Conservation (phyloP, 92 coral and sea anemone genomes). For the Epizoanthus illoricatus region DNA sequence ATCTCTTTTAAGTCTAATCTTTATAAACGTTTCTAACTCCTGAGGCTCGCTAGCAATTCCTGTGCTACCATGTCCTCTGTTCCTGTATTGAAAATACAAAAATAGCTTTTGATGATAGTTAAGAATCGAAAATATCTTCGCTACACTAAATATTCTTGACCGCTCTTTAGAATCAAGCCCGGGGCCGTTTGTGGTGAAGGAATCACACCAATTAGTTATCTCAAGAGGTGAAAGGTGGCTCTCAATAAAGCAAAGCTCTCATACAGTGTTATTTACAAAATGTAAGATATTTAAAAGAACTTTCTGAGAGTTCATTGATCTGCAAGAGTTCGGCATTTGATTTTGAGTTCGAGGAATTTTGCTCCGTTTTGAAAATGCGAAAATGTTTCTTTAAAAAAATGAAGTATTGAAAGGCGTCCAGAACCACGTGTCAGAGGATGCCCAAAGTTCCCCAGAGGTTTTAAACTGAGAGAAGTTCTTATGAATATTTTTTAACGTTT, state of each 20-base stretch:
- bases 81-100: neutral
- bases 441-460: too few species aligned
- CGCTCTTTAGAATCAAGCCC: slow-evolving; percentile 9
- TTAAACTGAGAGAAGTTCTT: too few species aligned
- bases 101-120: neutral
- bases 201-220: slow-evolving; percentile 23
- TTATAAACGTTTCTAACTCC: neutral
- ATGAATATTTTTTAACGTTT: too few species aligned
- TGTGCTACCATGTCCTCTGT: too few species aligned
- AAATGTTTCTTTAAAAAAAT: neutral
- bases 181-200: slow-evolving; percentile 27
- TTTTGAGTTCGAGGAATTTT: neutral
- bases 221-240: slow-evolving; percentile 31
- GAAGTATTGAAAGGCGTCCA: too few species aligned
- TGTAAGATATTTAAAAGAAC: slow-evolving; percentile 36
- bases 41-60: neutral
- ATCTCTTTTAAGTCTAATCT: neutral
- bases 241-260: slow-evolving; percentile 26
- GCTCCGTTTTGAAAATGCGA: neutral
- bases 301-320: slow-evolving; percentile 20
- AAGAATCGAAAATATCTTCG: slow-evolving; percentile 16
- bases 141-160: slow-evolving; percentile 5
- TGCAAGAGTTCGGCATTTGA: neutral
- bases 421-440: too few species aligned
- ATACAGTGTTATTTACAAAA: slow-evolving; percentile 33